Percentiles rank a stretch among this genome's conserved stretches.
Conservation (phyloP, 1,140 invertebrate genomes). For the Rhopalosiphum maidis region DNA sequence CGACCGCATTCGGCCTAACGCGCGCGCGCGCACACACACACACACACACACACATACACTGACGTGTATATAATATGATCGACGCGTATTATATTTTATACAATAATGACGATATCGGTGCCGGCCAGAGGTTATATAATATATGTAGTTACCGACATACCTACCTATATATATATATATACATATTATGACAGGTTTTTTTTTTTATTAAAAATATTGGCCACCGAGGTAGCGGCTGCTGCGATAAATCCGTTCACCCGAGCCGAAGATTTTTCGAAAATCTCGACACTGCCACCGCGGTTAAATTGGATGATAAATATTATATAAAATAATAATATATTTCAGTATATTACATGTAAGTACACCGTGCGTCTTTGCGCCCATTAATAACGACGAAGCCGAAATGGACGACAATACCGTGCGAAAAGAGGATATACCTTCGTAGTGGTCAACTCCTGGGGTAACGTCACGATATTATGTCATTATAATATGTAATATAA, state of each 20-base stretch:
- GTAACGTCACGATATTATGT: neutral
- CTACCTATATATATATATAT: neutral
- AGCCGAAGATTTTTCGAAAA: neutral
- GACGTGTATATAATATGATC: neutral
- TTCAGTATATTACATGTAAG: neutral
- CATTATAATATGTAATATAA: neutral
- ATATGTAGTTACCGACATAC: neutral
- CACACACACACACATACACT: neutral
- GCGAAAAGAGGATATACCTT: neutral
- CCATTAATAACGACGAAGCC: neutral
- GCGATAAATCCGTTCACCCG: neutral
- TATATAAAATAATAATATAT: neutral
- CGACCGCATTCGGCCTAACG: neutral
- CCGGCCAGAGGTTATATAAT: neutral
- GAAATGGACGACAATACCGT: neutral
- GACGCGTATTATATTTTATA: conserved; percentile 1
- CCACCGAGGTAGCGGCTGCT: neutral
- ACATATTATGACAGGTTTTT: neutral
- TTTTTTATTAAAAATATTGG: neutral
- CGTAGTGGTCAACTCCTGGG: neutral
- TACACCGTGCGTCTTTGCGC: neutral
- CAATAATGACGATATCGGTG: neutral
- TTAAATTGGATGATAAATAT: neutral
- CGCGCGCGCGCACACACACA: neutral
- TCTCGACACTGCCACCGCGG: neutral